Percentiles rank a stretch among this genome's conserved stretches.
Evolutionary conservation across 2,113 vertebrate species (phyloP).

Genomic region (Jacana jacana): DNA sequence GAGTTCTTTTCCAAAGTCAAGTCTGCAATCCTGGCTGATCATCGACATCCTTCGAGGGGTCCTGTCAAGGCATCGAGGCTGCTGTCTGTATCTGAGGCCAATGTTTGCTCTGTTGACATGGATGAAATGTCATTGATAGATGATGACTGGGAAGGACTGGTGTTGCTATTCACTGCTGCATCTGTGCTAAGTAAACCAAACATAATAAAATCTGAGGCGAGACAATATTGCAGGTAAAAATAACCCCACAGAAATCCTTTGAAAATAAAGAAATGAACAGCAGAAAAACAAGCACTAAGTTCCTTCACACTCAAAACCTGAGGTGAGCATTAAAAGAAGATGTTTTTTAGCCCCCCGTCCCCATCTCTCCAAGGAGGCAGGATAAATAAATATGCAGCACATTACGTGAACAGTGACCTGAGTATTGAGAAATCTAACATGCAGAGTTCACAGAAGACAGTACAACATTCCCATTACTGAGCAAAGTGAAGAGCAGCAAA

Average conservation of each 20-base stretch:
- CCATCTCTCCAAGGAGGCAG: not conserved
- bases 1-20: slow-evolving; percentile 53
- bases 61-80: slow-evolving; percentile 93
- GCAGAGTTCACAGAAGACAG: not conserved
- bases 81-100: slow-evolving; percentile 99
- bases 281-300: not conserved
- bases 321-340: not conserved
- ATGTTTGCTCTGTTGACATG: slow-evolving; percentile 97
- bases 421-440: not conserved
- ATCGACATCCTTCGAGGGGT: slow-evolving; percentile 90
- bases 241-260: not conserved
- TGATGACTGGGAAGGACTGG: slow-evolving; percentile 92
- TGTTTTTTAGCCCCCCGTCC: not conserved
- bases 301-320: not conserved
- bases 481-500: not conserved
- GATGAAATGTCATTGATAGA: slow-evolving; percentile 98
- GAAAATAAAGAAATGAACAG: not conserved
- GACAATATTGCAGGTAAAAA: slow-evolving; percentile 42
- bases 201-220: slow-evolving; percentile 79
- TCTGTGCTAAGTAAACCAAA: slow-evolving; percentile 82
- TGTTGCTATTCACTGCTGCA: slow-evolving; percentile 89
- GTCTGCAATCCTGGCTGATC: slow-evolving; percentile 60
- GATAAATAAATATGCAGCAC: not conserved
- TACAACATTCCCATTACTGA: not conserved
- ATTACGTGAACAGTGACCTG: not conserved